Evolutionary conservation across 2,888 invertebrate genomes (phyloP).

Genomic region (Panzeria rudis): DNA sequence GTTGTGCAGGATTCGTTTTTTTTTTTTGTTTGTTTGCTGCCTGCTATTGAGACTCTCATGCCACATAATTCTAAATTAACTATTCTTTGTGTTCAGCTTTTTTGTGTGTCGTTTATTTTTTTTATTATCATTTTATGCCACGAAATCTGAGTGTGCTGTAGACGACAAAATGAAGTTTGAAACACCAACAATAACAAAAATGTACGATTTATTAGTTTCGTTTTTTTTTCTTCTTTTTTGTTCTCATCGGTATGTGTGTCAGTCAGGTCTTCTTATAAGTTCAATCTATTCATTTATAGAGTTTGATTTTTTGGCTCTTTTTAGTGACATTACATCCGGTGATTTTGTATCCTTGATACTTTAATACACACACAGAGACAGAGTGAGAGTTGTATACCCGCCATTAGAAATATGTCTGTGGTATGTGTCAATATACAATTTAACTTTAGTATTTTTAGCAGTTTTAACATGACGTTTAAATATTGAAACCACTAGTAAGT

Average conservation of each 20-base stretch:
- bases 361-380: background rate
- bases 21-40: constrained; percentile 12
- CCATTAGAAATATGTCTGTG: constrained; percentile 20
- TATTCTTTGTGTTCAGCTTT: constrained; percentile 49
- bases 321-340: constrained; percentile 63
- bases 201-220: constrained; percentile 49
- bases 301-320: constrained; percentile 64
- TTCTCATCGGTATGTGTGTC: constrained; percentile 44
- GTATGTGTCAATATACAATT: constrained; percentile 62
- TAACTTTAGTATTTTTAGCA: constrained; percentile 17
- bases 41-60: constrained; percentile 60
- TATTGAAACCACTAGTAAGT: constrained; percentile 51
- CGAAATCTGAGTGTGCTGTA: constrained; percentile 31
- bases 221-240: constrained; percentile 4
- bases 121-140: constrained; percentile 11
- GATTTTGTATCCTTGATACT: constrained; percentile 51
- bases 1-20: constrained; percentile 49
- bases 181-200: constrained; percentile 9
- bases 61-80: constrained; percentile 63
- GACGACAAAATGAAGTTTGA: constrained; percentile 44
- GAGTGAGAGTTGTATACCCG: background rate
- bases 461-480: constrained; percentile 57
- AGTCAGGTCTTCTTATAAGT: constrained; percentile 50
- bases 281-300: constrained; percentile 65
- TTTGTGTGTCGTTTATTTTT: background rate